Base-by-base conservation (phyloP, 2,797 vertebrate genomes). In the Fistularia commersonii region DNA sequence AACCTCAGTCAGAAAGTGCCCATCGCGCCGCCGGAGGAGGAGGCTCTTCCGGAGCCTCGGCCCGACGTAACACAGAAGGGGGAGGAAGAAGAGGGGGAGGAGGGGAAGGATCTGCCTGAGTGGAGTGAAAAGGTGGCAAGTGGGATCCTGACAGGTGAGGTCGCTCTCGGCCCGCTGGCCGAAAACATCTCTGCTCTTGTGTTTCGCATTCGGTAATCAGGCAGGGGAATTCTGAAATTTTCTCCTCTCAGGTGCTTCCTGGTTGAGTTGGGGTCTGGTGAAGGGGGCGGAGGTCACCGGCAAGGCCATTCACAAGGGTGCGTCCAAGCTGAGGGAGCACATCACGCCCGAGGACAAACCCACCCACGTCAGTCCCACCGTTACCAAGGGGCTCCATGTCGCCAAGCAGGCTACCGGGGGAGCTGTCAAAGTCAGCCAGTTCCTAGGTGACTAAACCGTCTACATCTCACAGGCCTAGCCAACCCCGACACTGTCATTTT, bases 351-450 rank as follows among this genome's bases (percentile, higher is more conserved):
- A 99, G 61, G 96, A 99, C 85, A 95, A 87, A 52, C 97, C 97
- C 10, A 34, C 93, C 36, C 86, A 94, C 45, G 92, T 99, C 82
- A 98, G 88, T 74, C 96, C 97, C 54, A 79, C 92, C 0, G 92
- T 99, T 62, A 87, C 92, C 66, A 97, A 84, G 74, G 91, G 95
- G 41, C 94, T 99, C 51, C 91, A 96, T 0, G 93, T 97, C 42
- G 96, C 96, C 61, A 98, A 97, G 85, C 94, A 97, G 65, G 97
- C 97, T 6, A 98, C 96, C 0, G 96, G 96, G 48, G 95, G 96
- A 53, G 97, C 97, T 1, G 97, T 97, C 6, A 96, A 93, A 93
- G 96, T 98, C 92, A 99, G 97, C 86, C 96, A 98, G 41, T 94
- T 97, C 76, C 82, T 99, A 57, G 97, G 97, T 98, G 89, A 93